These are phyloP conservation scores for Paramacrobiotus metropolitanus DNA, from an alignment of 1,140 invertebrate species.

Conservation along the genomic window DNA sequence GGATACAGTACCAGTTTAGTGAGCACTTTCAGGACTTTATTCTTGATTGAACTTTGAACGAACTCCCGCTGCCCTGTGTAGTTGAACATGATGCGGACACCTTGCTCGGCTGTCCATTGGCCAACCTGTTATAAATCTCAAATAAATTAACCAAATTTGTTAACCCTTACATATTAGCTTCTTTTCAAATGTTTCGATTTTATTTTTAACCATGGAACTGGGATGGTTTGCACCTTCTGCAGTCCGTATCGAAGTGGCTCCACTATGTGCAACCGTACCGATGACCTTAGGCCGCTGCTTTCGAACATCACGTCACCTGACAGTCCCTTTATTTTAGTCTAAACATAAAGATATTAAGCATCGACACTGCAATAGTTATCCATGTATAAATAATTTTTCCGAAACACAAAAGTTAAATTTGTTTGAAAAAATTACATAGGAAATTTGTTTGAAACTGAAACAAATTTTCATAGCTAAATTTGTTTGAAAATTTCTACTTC, in stretches of 20 bases:
- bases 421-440: too few relatives aligned
- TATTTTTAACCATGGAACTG: too few relatives aligned
- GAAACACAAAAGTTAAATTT: too few relatives aligned
- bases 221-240: slow-evolving; percentile 17
- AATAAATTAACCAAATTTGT: too few relatives aligned
- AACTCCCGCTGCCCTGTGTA: slow-evolving; percentile 54
- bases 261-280: slow-evolving; percentile 68
- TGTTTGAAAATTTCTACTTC: too few relatives aligned
- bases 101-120: slow-evolving; percentile 61
- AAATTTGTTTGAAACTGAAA: too few relatives aligned
- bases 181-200: too few relatives aligned
- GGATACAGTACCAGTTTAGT: slow-evolving; percentile 51
- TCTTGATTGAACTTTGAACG: slow-evolving; percentile 61
- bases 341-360: background rate
- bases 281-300: slow-evolving; percentile 56
- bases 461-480: too few relatives aligned
- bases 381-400: too few relatives aligned
- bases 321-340: slow-evolving; percentile 72
- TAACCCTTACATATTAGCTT: too few relatives aligned
- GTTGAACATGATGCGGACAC: slow-evolving; percentile 71
- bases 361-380: too few relatives aligned
- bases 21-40: slow-evolving; percentile 71
- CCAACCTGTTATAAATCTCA: slow-evolving; percentile 63
- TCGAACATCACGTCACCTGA: slow-evolving; percentile 82
- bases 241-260: slow-evolving; percentile 44